phyloP scores from a whole-genome alignment of 2,113 vertebrate species.

The Garra rufa region DNA sequence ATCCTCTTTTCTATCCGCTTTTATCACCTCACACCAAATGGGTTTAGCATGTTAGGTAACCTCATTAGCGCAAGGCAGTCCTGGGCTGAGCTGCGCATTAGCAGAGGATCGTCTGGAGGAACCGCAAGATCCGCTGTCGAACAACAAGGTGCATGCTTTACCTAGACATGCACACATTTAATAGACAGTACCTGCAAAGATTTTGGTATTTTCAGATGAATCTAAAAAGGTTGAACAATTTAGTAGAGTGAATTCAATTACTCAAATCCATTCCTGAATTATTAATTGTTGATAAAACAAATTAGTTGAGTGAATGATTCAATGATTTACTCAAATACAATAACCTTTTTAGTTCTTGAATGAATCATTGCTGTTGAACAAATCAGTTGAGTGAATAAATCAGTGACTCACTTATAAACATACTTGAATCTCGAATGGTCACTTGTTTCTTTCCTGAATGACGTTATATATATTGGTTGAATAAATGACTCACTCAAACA shows the following conservation, averaged over 20 bases:
- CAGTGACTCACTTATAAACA: background rate
- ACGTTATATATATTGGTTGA: no score
- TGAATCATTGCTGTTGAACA: background rate
- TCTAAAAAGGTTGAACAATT: no score
- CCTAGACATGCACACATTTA: background rate
- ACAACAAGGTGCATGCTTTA: background rate
- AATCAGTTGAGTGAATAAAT: background rate
- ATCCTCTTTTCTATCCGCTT: slow-evolving; percentile 23
- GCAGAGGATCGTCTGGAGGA: slow-evolving; percentile 20
- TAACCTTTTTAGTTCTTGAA: background rate
- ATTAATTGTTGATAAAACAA: background rate
- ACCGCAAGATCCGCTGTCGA: slow-evolving; percentile 13
- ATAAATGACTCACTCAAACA: no score
- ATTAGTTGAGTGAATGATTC: background rate
- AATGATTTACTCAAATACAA: background rate
- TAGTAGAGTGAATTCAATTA: background rate
- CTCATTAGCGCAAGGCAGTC: slow-evolving; percentile 17
- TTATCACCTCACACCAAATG: slow-evolving; percentile 40
- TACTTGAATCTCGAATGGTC: no score
- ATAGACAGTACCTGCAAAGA: background rate
- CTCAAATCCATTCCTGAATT: background rate
- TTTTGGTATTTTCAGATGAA: no score
- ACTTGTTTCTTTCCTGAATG: background rate
- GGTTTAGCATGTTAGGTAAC: slow-evolving; percentile 30
- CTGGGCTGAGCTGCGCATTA: slow-evolving; percentile 17